phyloP scores from a whole-genome alignment of 2,888 invertebrate species.

The Mermis nigrescens region DNA sequence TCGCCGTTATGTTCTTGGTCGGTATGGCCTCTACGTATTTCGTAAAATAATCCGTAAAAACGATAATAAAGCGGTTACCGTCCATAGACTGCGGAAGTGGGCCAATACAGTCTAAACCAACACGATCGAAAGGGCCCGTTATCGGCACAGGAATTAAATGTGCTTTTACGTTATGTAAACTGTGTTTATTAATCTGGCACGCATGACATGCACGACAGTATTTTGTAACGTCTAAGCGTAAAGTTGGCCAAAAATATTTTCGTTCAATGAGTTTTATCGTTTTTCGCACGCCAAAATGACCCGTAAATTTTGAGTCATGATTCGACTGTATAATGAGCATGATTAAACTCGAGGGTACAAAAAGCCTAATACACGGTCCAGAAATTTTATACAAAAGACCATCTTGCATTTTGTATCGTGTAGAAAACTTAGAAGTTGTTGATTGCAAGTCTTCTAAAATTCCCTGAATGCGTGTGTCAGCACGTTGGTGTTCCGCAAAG shows the following conservation, averaged over 20 bases:
- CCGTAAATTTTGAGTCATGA: not conserved
- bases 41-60: too few species aligned
- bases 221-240: not conserved
- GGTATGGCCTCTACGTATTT: too few species aligned
- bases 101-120: slow-evolving; percentile 23
- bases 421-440: not conserved
- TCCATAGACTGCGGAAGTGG: slow-evolving; percentile 10
- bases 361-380: not conserved
- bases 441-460: not conserved
- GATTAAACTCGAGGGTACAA: not conserved
- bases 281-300: not conserved
- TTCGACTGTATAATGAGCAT: not conserved
- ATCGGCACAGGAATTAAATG: not conserved
- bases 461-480: not conserved
- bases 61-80: too few species aligned
- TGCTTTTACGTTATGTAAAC: not conserved
- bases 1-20: too few species aligned
- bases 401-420: not conserved
- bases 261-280: not conserved
- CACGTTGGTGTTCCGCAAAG: not conserved
- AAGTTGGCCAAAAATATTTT: not conserved
- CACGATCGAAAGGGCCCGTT: slow-evolving; percentile 12
- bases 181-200: not conserved
- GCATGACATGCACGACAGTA: not conserved
- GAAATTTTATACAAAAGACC: not conserved